Evolutionary conservation across 2,797 vertebrate species (phyloP).

Genomic region (Sebastes itinus): DNA sequence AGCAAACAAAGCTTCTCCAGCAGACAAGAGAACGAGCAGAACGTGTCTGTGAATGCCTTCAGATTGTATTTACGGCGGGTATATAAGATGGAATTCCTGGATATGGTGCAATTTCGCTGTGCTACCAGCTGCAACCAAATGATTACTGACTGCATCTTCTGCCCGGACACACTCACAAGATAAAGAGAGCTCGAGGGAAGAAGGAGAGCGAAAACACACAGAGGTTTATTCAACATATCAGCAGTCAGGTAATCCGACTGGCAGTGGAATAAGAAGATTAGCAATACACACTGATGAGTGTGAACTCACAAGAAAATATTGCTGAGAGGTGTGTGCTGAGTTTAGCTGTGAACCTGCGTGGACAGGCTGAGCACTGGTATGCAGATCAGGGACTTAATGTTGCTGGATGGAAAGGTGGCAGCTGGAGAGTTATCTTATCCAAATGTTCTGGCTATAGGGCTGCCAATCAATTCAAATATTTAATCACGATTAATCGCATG

Average conservation of each 20-base stretch:
- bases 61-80: conserved; percentile 45
- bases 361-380: background rate
- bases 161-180: conserved; percentile 38
- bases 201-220: conserved; percentile 42
- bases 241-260: conserved; percentile 69
- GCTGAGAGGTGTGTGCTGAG: conserved; percentile 25
- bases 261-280: conserved; percentile 73
- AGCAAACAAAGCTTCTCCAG: conserved; percentile 24
- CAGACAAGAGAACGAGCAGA: conserved; percentile 12
- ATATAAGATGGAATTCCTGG: conserved; percentile 46
- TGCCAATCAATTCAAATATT: no score
- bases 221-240: conserved; percentile 65
- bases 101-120: conserved; percentile 40
- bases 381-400: conserved; percentile 2
- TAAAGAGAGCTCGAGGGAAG: conserved; percentile 39
- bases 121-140: conserved; percentile 61
- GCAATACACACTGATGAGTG: conserved; percentile 50
- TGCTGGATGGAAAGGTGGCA: background rate
- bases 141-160: conserved; percentile 60
- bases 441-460: no score
- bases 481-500: no score
- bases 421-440: background rate
- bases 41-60: conserved; percentile 9
- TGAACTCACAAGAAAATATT: conserved; percentile 37
- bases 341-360: conserved; percentile 24